Evolutionary conservation across 2,113 vertebrate genomes (phyloP).

Genomic region (Dryoscopus gambensis): DNA sequence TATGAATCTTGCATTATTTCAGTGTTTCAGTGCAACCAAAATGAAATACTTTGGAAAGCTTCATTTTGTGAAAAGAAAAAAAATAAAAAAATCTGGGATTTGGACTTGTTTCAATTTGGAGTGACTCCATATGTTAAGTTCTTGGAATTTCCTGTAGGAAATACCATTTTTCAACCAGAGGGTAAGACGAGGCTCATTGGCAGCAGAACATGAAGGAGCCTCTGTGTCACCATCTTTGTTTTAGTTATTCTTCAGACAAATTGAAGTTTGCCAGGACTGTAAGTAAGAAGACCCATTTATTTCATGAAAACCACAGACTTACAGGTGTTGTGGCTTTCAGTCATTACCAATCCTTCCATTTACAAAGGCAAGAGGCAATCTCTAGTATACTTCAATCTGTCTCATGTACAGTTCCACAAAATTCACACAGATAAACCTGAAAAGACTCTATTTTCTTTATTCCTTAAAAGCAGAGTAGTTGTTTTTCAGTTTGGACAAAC

Average conservation of each 20-base stretch:
- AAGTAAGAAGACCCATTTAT: background rate
- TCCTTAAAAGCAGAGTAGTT: background rate
- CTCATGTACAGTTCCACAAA: background rate
- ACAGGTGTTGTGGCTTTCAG: background rate
- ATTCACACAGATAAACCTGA: background rate
- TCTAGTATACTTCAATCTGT: background rate
- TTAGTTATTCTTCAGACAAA: constrained; percentile 15
- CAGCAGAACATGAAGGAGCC: constrained; percentile 1
- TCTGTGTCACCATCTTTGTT: constrained; percentile 50
- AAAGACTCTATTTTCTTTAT: background rate
- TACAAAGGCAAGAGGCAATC: background rate
- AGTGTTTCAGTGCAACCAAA: background rate
- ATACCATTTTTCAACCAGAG: constrained; percentile 36
- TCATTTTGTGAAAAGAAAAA: background rate
- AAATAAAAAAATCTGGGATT: background rate
- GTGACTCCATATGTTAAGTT: background rate
- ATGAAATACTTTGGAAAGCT: background rate
- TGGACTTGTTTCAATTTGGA: constrained; percentile 43
- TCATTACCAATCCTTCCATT: background rate
- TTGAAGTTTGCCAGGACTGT: constrained; percentile 9
- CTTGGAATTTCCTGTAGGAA: constrained; percentile 59
- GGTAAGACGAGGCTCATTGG: background rate
- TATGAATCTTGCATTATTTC: background rate
- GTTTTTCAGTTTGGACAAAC: background rate
- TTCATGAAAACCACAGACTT: background rate